phyloP scores from a whole-genome alignment of 2,797 vertebrate genomes.

The Rousettus madagascariensis region DNA sequence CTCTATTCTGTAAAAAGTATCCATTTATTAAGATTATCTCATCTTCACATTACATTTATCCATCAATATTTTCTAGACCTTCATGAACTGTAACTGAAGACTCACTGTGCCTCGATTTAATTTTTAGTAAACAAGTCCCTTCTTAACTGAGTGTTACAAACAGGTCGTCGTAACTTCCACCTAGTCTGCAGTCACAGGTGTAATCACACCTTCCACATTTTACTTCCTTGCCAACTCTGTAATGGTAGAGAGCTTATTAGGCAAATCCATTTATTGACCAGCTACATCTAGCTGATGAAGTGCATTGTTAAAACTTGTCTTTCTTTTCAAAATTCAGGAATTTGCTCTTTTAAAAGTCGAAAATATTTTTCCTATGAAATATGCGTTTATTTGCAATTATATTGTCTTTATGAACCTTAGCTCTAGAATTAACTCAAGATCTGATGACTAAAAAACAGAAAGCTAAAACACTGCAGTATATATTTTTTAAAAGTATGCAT shows the following conservation, averaged over 20 bases:
- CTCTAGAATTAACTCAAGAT: conserved; percentile 7
- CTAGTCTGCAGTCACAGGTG: neutral
- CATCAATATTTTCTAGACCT: neutral
- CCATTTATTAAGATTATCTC: neutral
- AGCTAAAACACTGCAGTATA: neutral
- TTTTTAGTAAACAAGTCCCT: neutral
- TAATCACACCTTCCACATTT: neutral
- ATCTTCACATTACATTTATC: neutral
- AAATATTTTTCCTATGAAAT: conserved; percentile 16
- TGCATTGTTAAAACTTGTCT: neutral
- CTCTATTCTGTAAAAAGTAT: neutral
- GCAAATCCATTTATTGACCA: neutral
- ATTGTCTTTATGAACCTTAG: neutral
- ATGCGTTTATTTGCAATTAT: conserved; percentile 5
- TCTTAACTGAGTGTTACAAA: neutral
- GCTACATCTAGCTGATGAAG: neutral
- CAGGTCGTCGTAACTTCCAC: neutral
- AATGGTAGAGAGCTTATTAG: neutral
- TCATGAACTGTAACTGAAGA: neutral
- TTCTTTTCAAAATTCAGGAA: neutral
- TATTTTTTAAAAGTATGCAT: neutral
- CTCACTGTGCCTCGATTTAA: neutral
- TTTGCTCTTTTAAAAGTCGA: conserved; percentile 38
- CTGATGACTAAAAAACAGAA: conserved; percentile 38
- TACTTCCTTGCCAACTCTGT: neutral